A percentile compares a stretch with the other conserved stretches of the same genome.
Evolutionary conservation across 2,797 vertebrate genomes (phyloP).

Genomic region (Apogon hyalosoma): DNA sequence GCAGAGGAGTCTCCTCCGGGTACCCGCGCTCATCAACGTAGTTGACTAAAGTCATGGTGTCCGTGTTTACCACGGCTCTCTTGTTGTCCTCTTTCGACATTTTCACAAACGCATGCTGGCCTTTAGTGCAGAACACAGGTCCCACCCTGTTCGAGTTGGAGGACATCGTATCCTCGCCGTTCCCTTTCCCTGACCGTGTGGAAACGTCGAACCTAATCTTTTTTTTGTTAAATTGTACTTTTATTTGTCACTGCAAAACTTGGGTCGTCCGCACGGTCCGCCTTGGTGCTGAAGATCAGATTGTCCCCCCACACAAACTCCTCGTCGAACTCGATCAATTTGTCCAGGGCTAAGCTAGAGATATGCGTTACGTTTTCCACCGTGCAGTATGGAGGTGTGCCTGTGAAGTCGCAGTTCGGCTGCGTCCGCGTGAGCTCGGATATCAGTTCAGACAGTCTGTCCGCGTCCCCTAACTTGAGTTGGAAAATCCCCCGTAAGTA

Average conservation of each 20-base stretch:
- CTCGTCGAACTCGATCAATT: not conserved
- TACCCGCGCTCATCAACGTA: not conserved
- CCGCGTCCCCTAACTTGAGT: not conserved
- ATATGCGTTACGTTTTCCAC: constrained; percentile 27
- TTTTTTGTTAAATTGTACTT: too few species aligned
- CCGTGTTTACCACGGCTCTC: constrained; percentile 15
- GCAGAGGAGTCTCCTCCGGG: not conserved
- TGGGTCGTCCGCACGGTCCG: too few species aligned
- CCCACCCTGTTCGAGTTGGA: not conserved
- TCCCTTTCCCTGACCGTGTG: not conserved
- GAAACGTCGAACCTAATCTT: too few species aligned
- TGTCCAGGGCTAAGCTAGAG: rapidly evolving
- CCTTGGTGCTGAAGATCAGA: constrained; percentile 21
- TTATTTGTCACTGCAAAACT: too few species aligned
- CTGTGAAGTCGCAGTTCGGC: rapidly evolving
- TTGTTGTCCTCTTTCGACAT: not conserved
- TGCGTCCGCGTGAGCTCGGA: not conserved
- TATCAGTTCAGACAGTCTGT: constrained; percentile 8
- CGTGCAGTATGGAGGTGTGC: constrained; percentile 19
- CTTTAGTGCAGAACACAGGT: constrained; percentile 15
- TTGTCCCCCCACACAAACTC: constrained; percentile 39
- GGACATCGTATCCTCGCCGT: not conserved
- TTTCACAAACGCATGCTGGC: constrained; percentile 13
- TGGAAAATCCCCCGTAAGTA: constrained; percentile 8
- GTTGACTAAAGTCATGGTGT: constrained; percentile 14